These are phyloP conservation scores for Caenorhabditis brenneri DNA, from an alignment of 1,140 invertebrate species.

Conservation along the genomic window DNA sequence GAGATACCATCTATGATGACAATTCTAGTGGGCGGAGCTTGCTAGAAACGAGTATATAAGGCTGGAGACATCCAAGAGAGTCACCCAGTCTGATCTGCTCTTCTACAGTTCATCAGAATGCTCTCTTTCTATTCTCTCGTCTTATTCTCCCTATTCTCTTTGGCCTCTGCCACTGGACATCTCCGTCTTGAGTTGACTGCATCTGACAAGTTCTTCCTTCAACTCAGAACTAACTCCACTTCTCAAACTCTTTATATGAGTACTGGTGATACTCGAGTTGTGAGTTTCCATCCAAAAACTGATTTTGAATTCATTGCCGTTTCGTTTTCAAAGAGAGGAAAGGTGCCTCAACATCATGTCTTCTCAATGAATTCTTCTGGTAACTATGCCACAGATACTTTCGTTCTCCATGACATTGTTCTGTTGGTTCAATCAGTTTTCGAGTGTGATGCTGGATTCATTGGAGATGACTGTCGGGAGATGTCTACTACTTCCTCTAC, in stretches of 20 bases:
- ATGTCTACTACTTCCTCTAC: not conserved
- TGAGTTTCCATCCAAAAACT: not conserved
- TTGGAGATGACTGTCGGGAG: not conserved
- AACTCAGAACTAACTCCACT: not conserved
- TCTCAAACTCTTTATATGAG: not conserved
- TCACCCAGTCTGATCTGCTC: too few species aligned
- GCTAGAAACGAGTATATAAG: too few species aligned
- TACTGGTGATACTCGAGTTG: not conserved
- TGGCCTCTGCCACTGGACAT: not conserved
- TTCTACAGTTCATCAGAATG: not conserved
- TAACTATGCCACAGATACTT: not conserved
- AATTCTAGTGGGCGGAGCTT: too few species aligned
- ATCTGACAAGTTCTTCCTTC: not conserved
- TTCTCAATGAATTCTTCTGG: not conserved
- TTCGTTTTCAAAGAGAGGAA: not conserved
- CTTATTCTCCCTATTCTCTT: not conserved
- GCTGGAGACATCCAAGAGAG: too few species aligned
- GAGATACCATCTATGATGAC: too few species aligned
- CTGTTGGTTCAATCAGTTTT: not conserved
- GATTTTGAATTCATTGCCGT: not conserved
- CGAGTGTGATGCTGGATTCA: not conserved
- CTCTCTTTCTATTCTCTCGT: not conserved
- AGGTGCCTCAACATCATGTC: not conserved
- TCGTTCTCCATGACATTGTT: not conserved
- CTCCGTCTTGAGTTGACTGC: not conserved